A percentile compares a stretch with the other conserved stretches of the same genome.
phyloP scores from a whole-genome alignment of 1,140 invertebrate species.

The Drosophila ananassae region DNA sequence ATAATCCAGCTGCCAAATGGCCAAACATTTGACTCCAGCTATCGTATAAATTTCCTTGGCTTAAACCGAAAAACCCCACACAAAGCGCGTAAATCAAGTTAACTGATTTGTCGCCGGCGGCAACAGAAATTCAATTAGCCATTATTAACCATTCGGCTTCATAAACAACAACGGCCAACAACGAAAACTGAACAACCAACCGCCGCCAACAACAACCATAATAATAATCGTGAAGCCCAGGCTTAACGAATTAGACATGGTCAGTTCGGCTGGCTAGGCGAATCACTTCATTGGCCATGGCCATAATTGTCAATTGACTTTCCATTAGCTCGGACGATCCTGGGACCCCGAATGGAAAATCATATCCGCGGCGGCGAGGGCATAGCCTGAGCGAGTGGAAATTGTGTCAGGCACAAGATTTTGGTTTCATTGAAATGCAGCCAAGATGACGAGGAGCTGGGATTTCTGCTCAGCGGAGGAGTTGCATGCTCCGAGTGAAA shows the following conservation, averaged over 20 bases:
- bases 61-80: slow-evolving; percentile 31
- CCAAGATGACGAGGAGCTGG: slow-evolving; percentile 37
- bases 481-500: slow-evolving; percentile 68
- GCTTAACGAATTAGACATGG: slow-evolving; percentile 71
- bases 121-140: slow-evolving; percentile 81
- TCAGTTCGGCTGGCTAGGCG: slow-evolving; percentile 57
- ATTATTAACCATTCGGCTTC: slow-evolving; percentile 80
- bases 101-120: slow-evolving; percentile 78
- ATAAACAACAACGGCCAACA: slow-evolving; percentile 54
- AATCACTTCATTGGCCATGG: slow-evolving; percentile 79
- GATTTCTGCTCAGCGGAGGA: slow-evolving; percentile 23
- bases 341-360: slow-evolving; percentile 23
- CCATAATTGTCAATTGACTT: slow-evolving; percentile 84
- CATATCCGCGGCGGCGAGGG: slow-evolving; percentile 32
- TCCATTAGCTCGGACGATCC: slow-evolving; percentile 73
- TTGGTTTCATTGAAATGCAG: slow-evolving; percentile 76
- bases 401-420: slow-evolving; percentile 58
- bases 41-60: slow-evolving; percentile 38
- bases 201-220: slow-evolving; percentile 1
- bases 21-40: slow-evolving; percentile 18
- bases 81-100: slow-evolving; percentile 77
- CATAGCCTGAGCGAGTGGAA: slow-evolving; percentile 17
- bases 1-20: slow-evolving; percentile 25
- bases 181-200: slow-evolving; percentile 22
- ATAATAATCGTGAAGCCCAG: slow-evolving; percentile 67